Evolutionary conservation across 2,113 vertebrate genomes (phyloP), one percentile per base, ranked within the genome.

Genomic region (Sula dactylatra): DNA sequence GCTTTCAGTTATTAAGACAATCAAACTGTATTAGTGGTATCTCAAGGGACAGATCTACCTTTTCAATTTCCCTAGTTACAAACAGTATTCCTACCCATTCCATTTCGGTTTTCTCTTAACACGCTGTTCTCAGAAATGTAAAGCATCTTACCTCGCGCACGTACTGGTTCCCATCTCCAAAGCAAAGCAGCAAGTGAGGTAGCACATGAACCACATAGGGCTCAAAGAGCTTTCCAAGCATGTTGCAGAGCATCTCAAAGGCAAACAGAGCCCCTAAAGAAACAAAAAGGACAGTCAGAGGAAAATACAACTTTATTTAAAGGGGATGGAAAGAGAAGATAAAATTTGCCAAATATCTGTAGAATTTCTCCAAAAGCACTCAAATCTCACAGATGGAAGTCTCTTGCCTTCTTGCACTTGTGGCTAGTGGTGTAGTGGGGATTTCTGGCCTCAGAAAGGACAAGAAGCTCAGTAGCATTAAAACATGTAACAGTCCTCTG

Each of bases 211-310:
- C 99, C 93, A 99, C 99, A 0, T 99, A 99, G 0, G 99, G 99
- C 97, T 99, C 99, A 70, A 99, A 99, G 50, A 99, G 98, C 97
- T 99, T 99, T 78, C 99, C 99, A 80, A 99, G 97, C 99, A 99
- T 99, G 97, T 98, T 99, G 82, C 99, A 99, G 76, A 99, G 98
- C 99, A 99, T 99, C 98, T 99, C 99, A 0, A 99, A 99, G 71
- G 99, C 99, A 98, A 99, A 99, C 81, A 99, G 98, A 25, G 99
- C 98, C 64, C 99, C 99, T 99, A 90, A 56, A 86, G 9, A 38
- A 90, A 44, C 31, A 77, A 44, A 88, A 76, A 77, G 18, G 12
- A 56, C 17, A 32, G 24, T 93, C 61, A 96, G 86, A 88, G 34
- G 22, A 87, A 72, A 93, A 69, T 7, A 47, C 14, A 44, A 11